Percentiles rank a stretch among this genome's conserved stretches.
These are phyloP conservation scores for Pipa parva DNA, from an alignment of 2,113 vertebrate species.

Conservation along the genomic window DNA sequence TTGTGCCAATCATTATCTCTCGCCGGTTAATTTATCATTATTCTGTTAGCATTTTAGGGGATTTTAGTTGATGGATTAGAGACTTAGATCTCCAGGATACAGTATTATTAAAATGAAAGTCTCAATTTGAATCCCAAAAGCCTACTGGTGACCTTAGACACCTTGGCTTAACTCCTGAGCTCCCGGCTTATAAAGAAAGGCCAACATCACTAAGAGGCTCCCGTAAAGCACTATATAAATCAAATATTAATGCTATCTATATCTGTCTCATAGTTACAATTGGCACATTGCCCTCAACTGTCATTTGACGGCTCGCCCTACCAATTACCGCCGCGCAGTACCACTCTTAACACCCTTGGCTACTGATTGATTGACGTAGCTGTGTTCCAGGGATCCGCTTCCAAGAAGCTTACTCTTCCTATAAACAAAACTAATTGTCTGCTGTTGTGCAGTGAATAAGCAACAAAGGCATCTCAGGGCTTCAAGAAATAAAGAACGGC, in stretches of 20 bases:
- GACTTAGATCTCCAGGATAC: too few species aligned
- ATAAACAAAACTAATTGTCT: conserved; percentile 34
- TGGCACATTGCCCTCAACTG: conserved; percentile 26
- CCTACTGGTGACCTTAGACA: neutral
- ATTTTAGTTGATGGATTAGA: too few species aligned
- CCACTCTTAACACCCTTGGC: conserved; percentile 9
- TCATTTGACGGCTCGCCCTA: conserved; percentile 16
- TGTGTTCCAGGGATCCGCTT: conserved; percentile 6
- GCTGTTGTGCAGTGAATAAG: conserved; percentile 26
- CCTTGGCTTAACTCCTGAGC: neutral
- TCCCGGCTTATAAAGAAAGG: neutral
- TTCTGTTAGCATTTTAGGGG: too few species aligned
- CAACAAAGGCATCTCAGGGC: conserved; percentile 17
- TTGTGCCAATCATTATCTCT: too few species aligned
- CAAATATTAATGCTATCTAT: neutral
- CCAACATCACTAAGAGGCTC: neutral
- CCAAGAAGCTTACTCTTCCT: conserved; percentile 15
- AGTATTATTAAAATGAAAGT: too few species aligned
- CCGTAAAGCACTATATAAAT: neutral
- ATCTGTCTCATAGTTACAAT: neutral
- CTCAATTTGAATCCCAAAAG: neutral
- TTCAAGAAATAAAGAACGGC: conserved; percentile 30
- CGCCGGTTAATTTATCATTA: too few species aligned
- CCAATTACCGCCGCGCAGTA: conserved; percentile 29
- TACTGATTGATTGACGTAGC: conserved; percentile 36